A percentile compares a stretch with the other conserved stretches of the same genome.
Evolutionary conservation across 2,888 invertebrate species (phyloP).

Genomic region (Chrysolina americana): DNA sequence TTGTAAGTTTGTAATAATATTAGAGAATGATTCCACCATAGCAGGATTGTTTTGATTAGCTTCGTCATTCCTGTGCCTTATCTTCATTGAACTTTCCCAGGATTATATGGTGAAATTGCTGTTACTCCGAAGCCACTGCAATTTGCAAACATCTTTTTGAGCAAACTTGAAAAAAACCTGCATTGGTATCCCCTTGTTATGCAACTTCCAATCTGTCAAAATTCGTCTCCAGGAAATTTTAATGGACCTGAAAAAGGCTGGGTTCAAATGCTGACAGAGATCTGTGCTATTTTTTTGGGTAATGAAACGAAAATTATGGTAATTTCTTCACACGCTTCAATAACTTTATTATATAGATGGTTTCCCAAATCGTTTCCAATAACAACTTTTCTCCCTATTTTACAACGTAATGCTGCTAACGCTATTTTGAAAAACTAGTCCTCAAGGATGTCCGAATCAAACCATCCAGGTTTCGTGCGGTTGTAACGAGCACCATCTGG

Average conservation of each 20-base stretch:
- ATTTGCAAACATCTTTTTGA: neutral
- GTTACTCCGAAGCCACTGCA: too few species aligned
- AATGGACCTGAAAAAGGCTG: neutral
- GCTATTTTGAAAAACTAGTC: neutral
- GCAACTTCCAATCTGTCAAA: neutral
- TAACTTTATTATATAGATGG: neutral
- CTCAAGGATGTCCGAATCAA: neutral
- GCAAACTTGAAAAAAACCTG: neutral
- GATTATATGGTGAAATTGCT: too few species aligned
- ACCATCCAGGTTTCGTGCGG: neutral
- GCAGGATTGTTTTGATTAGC: too few species aligned
- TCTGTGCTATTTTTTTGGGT: neutral
- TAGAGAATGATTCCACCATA: too few species aligned
- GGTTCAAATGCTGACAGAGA: neutral
- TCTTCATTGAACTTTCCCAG: too few species aligned
- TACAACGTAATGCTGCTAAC: neutral
- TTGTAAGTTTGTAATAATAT: too few species aligned
- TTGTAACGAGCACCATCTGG: conserved; percentile 13
- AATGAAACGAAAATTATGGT: neutral
- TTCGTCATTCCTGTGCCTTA: too few species aligned
- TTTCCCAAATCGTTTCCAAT: neutral
- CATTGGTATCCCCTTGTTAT: neutral
- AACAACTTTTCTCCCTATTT: neutral
- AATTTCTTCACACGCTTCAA: neutral
- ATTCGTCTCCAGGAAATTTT: neutral